Base-by-base conservation (phyloP, 2,888 invertebrate genomes). In the Argyra leucocephala region DNA sequence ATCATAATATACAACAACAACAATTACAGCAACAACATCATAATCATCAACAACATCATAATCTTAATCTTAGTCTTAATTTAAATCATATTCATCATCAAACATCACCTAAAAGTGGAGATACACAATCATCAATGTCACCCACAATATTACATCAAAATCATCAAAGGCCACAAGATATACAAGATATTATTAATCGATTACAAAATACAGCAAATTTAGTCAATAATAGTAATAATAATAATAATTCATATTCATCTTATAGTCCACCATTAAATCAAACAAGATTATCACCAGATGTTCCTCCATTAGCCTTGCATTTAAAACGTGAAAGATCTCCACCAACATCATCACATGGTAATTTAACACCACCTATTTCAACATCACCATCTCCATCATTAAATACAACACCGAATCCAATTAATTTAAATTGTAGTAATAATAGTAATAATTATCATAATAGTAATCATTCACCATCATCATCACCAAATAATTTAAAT, bases 311-410 rank as follows among this genome's bases (percentile, higher is more conserved):
- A 58, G 4, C 24, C 64, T 68, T 68, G 26, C 68, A 72, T 7
- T 65, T 78, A 21, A 79, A 79, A 65, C 74, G 79, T 15, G 77
- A 76, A 66, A 75, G 79, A 6, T 79, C 79, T 6, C 78, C 78
- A 3, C 73, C 73, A 3, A 73, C 75, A 7, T 70, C 70, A 2
- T 48, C 48, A 18, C 48, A 48, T 48, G 48, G 48, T 48, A 48
- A 48, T 24, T 26, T 61, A 61, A 24, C 61, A 61, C 61, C 61
- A 61, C 61, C 61, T 31, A 10, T 18, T 15, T 59, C 23, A 23
- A 12, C 23, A 23, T 23, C 59, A 59, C 10, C 23, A 59, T 59
- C 23, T 15, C 12, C 23, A 12, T 18, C 22, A 23, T 23, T 70
- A 21, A 21, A 67, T 64, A 9, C 63, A 60, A 18, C 65, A 48